phyloP scores from a whole-genome alignment of 2,113 vertebrate genomes.

The Megaceryle torquata region DNA sequence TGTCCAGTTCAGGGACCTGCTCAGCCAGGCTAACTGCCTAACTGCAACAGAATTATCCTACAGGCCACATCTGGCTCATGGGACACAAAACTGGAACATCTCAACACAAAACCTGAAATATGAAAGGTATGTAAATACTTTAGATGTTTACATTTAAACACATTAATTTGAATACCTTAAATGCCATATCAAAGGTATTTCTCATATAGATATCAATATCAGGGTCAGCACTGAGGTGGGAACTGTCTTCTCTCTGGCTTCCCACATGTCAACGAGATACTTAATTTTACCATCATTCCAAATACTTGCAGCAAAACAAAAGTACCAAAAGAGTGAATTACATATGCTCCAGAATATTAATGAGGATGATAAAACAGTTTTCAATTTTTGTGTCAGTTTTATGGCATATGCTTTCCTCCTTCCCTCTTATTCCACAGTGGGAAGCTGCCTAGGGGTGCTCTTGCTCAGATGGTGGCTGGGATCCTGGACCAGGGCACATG shows the following conservation, averaged over 20 bases:
- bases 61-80: not conserved
- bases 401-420: not conserved
- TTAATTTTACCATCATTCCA: not conserved
- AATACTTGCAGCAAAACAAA: not conserved
- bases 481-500: accelerated
- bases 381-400: not conserved
- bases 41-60: not conserved
- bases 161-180: not conserved
- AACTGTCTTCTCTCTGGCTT: not conserved
- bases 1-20: not conserved
- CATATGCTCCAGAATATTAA: not conserved
- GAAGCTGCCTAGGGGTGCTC: not conserved
- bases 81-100: not conserved
- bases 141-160: not conserved
- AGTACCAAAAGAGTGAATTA: not conserved
- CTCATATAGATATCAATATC: not conserved
- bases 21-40: not conserved
- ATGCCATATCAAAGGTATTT: not conserved
- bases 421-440: not conserved
- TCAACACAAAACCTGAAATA: not conserved
- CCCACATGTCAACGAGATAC: not conserved
- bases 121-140: not conserved
- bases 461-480: not conserved
- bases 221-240: not conserved
- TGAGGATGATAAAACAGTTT: not conserved